Base-by-base conservation (phyloP, 64 coral and sea anemone species). In the Astreopora myriophthalma region DNA sequence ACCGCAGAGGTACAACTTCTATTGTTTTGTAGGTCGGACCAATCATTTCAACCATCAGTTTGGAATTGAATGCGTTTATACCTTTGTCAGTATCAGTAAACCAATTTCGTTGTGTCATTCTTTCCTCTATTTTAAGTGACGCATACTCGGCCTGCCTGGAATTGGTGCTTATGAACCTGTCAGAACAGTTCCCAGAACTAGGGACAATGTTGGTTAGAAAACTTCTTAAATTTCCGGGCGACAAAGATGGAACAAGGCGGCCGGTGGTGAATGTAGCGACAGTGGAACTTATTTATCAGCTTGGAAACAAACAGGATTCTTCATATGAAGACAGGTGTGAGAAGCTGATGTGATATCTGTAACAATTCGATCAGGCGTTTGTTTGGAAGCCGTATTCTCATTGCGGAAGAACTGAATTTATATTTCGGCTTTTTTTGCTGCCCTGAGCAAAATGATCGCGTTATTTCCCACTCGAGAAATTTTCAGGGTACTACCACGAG, bases 281-380 rank as follows among this genome's bases (percentile, higher is more conserved):
- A 49, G 87, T 96, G 48, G 89, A 96, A 78, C 95, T 99, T 17
- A 66, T 99, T 5, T 99, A 87, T 86, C 91, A 95, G 42, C 75
- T 99, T 61, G 94, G 85, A 31, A 87, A 71, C 66, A 87, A 87
- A 51, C 85, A 72, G 64, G 85, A 87, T 34, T 74, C 70, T 72
- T 87, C 70, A 36, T 87, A 87, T 33, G 42, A 73, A 73, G 38
- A 87, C 85, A 71, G 64, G 64, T 89, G 46, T 26, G 27, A 16
- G 22, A 19, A 60, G 48, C 8, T 3, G 74, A 31, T 40, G n/a
- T 79, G 0, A 25, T n/a, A n/a, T n/a, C n/a, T n/a, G n/a, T n/a
- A n/a, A n/a, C n/a, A n/a, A n/a, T n/a, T n/a, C n/a, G n/a, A n/a
- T n/a, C n/a, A n/a, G n/a, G n/a, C n/a, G n/a, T 38, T 29, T 79